Percentiles rank a stretch among this genome's conserved stretches.
phyloP scores from a whole-genome alignment of 2,888 invertebrate species.

The Cephus pulcher region DNA sequence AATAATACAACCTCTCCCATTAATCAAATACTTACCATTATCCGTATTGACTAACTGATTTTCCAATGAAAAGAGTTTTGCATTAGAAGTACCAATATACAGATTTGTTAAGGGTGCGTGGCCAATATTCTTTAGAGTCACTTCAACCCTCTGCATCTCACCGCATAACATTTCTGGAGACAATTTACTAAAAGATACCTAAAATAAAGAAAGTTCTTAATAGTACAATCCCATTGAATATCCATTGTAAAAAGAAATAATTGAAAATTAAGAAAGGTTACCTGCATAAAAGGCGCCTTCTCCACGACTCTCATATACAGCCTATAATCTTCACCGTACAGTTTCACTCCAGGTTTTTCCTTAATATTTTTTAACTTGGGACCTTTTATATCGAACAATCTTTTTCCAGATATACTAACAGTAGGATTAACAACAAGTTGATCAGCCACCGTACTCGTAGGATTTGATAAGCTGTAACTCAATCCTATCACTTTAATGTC shows the following conservation, averaged over 20 bases:
- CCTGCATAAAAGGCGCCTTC: slow-evolving; percentile 85
- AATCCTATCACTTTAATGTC: slow-evolving; percentile 80
- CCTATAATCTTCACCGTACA: slow-evolving; percentile 75
- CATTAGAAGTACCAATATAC: slow-evolving; percentile 77
- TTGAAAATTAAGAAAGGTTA: slow-evolving; percentile 55
- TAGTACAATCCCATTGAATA: slow-evolving; percentile 15
- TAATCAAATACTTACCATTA: slow-evolving; percentile 24
- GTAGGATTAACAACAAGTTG: slow-evolving; percentile 45
- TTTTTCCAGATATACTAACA: slow-evolving; percentile 72
- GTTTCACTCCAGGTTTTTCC: slow-evolving; percentile 66
- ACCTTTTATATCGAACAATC: slow-evolving; percentile 70
- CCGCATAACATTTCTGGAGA: slow-evolving; percentile 78
- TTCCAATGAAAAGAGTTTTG: slow-evolving; percentile 74
- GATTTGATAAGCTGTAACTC: slow-evolving; percentile 72
- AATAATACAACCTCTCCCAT: not conserved
- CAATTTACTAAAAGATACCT: slow-evolving; percentile 80
- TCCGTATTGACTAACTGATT: slow-evolving; percentile 32
- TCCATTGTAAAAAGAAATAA: slow-evolving; percentile 12
- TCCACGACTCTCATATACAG: slow-evolving; percentile 82
- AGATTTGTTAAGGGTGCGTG: slow-evolving; percentile 74
- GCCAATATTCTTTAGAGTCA: slow-evolving; percentile 79
- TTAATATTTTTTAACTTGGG: slow-evolving; percentile 70
- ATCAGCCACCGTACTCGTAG: slow-evolving; percentile 32
- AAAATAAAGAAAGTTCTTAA: slow-evolving; percentile 33
- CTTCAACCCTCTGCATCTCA: slow-evolving; percentile 76